These are phyloP conservation scores for Pristionchus entomophagus DNA, from an alignment of 2,888 invertebrate genomes.

Conservation along the genomic window DNA sequence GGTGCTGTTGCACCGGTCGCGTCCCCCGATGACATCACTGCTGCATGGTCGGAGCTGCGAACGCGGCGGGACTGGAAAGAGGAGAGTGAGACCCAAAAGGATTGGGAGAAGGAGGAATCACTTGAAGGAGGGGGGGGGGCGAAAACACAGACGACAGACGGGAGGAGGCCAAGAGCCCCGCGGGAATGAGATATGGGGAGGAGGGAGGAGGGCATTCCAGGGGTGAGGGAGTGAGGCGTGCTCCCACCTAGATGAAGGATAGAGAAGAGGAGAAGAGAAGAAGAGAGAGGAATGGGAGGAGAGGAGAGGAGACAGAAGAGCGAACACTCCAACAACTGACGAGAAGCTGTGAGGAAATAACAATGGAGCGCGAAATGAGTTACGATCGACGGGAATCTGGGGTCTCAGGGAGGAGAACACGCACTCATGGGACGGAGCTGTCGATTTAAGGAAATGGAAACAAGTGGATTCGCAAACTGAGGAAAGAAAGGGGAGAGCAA, in stretches of 20 bases:
- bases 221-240: constrained; percentile 22
- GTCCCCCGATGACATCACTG: constrained; percentile 34
- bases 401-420: neutral
- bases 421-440: neutral
- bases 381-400: neutral
- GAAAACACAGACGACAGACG: constrained; percentile 34
- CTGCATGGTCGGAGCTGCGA: neutral
- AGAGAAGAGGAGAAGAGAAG: neutral
- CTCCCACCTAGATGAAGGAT: constrained; percentile 30
- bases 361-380: constrained; percentile 35
- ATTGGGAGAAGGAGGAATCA: neutral
- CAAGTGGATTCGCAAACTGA: constrained; percentile 40
- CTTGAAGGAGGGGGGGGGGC: neutral
- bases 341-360: neutral
- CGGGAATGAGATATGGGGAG: neutral
- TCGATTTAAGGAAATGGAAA: constrained; percentile 30
- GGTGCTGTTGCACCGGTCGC: neutral
- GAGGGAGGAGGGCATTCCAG: neutral
- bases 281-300: neutral
- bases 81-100: neutral
- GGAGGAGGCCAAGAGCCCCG: no score
- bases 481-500: neutral
- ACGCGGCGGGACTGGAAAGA: neutral
- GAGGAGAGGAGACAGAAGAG: neutral
- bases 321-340: constrained; percentile 40